Evolutionary conservation across 2,888 invertebrate genomes (phyloP), one percentile per base, ranked within the genome.

Genomic region (Epistrophe grossulariae): DNA sequence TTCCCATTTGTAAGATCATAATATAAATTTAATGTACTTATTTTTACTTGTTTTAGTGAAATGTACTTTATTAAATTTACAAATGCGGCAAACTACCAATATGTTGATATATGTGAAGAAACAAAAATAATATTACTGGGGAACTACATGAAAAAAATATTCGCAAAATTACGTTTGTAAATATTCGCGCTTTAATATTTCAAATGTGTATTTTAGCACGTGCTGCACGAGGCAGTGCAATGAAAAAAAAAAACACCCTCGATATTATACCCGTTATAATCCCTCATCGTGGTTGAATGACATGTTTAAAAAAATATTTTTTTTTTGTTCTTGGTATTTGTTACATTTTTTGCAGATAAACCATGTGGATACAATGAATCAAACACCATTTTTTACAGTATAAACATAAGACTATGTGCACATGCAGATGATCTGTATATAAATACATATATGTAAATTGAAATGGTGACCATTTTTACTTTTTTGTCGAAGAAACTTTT

Each of bases 161-260:
- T 66, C 8, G 59, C 35, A 48, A 71, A 59, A 59, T 62, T 55
- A 48, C 84, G 77, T 72, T 64, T 70, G 19, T 38, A 38, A 66
- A 50, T 45, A 43, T 45, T 70, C 45, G 60, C 24, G 38, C 6
- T 40, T 52, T 52, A 71, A 70, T 71, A 70, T 66, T 64, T 45
- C 40, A 71, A 78, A 81, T 57, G 17, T 24, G 73, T 55, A 60
- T 48, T 81, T 72, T 24, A 73, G 78, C 84, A 81, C 80, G 76
- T 80, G 71, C 64, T 60, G 28, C 71, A 80, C 50, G 57, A 62
- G 35, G 45, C n/a, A 43, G 17, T 57, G 55, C 6, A 19, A 38
- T 10, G 17, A 59, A 57, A 57, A 5, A 38, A 35, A 59, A 57
- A 57, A 57, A 70, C 64, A 71, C 64, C 64, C 76, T 40, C 50